phyloP scores from a whole-genome alignment of 2,888 invertebrate species.

The Scaptomyza tumidula region DNA sequence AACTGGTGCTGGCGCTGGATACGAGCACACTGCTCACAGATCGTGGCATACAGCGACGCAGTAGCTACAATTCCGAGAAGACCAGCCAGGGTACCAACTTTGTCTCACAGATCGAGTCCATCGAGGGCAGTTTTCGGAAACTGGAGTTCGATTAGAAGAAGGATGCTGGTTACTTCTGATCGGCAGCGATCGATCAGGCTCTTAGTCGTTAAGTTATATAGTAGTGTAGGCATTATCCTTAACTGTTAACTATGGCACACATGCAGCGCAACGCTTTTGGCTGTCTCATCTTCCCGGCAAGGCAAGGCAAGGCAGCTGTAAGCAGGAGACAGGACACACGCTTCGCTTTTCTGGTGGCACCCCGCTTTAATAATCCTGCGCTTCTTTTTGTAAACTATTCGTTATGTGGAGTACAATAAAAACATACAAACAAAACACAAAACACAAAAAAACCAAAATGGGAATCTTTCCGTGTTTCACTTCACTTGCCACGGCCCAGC shows the following conservation, averaged over 20 bases:
- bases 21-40: conserved; percentile 88
- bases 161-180: conserved; percentile 2
- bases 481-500: conserved; percentile 48
- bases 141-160: conserved; percentile 87
- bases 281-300: conserved; percentile 42
- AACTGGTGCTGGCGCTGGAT: conserved; percentile 87
- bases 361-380: conserved; percentile 74
- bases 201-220: conserved; percentile 47
- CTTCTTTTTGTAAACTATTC: conserved; percentile 66
- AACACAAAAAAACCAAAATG: conserved; percentile 34
- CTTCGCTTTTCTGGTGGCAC: conserved; percentile 73
- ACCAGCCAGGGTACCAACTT: conserved; percentile 77
- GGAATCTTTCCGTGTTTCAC: conserved; percentile 37
- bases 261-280: conserved; percentile 67
- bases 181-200: no score
- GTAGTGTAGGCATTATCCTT: conserved; percentile 66
- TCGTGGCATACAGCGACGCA: conserved; percentile 86
- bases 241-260: conserved; percentile 51
- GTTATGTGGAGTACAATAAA: conserved; percentile 69
- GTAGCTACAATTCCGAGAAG: conserved; percentile 77
- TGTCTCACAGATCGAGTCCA: conserved; percentile 82
- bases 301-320: conserved; percentile 36
- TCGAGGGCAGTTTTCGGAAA: conserved; percentile 89
- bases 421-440: conserved; percentile 38
- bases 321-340: conserved; percentile 36